Base-by-base conservation (phyloP, 2,113 vertebrate species). In the Lontra canadensis region DNA sequence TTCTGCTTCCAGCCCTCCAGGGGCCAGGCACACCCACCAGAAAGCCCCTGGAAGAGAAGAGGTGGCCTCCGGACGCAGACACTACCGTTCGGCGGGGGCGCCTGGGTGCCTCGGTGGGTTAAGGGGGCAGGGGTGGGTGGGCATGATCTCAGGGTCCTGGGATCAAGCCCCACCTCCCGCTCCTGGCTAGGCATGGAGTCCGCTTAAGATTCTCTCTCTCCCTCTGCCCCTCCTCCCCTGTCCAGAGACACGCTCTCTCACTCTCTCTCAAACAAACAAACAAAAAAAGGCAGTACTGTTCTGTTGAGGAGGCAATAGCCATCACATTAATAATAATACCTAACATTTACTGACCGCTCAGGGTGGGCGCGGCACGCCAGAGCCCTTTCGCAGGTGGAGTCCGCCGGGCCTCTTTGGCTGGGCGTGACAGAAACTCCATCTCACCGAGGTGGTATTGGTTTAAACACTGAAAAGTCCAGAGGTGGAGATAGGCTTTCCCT, bases 311-410 rank as follows among this genome's bases (percentile, higher is more conserved):
- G 78, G 14, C 36, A 44, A 8, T 3, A 21, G 81, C 18, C 29
- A 34, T 39, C 71, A 23, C 34, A 23, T 7, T 31, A 14, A 29
- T 52, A 52, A 52, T 17, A 52, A 52, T 14, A 55, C 7, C 7
- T 7, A n/a, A 15, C 7, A 0, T 3, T 14, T 9, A 26, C 63
- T 42, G 21, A 57, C 25, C 7, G 1, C 71, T 21, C 18, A 36
- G 44, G 14, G 17, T 13, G 12, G 67, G 29, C 5, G 0, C 18
- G 23, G 57, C 10, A 0, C 7, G 12, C 8, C 1, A 13, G 26
- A 34, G n/a, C 52, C 57, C 21, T 15, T 39, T 15, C 47, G 15
- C 39, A 74, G 0, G 14, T 8, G 42, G 42, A 6, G 13, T 31
- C 80, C 4, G 6, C 5, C 1, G 57, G 59, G n/a, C 63, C 65